Conservation (phyloP, 2,888 invertebrate species). For the Parasteatoda lunata region DNA sequence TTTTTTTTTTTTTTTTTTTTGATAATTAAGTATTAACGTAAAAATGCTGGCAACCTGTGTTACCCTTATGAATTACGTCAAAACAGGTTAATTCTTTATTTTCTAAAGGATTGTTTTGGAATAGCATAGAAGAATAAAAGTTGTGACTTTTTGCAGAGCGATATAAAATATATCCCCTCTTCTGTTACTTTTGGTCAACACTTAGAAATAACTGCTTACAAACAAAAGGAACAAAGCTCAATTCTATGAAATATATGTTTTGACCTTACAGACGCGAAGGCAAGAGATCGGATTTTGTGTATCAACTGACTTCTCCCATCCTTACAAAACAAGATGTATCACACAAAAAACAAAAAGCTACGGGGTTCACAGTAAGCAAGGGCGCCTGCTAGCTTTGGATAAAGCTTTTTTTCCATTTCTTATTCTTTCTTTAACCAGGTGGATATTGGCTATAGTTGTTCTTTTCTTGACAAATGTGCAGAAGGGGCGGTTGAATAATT, state of each 20-base stretch:
- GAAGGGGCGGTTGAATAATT: constrained; percentile 46
- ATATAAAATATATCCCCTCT: too few species aligned
- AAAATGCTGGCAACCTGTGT: too few species aligned
- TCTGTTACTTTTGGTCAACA: too few species aligned
- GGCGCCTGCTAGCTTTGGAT: constrained; percentile 40
- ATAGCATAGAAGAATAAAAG: too few species aligned
- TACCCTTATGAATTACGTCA: too few species aligned
- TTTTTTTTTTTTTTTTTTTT: background rate
- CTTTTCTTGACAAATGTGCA: constrained; percentile 41
- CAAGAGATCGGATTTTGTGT: background rate
- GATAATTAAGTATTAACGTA: background rate
- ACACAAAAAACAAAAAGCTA: background rate
- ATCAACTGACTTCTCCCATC: background rate
- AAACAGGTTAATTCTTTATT: too few species aligned
- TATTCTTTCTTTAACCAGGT: background rate
- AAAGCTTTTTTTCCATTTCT: constrained; percentile 6
- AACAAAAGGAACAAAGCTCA: background rate
- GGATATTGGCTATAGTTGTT: constrained; percentile 41
- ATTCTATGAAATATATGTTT: background rate
- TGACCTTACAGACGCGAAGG: background rate
- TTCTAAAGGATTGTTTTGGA: too few species aligned
- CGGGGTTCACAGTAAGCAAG: constrained; percentile 6
- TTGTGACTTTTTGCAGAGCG: too few species aligned
- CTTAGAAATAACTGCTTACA: too few species aligned
- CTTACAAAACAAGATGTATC: background rate